phyloP scores from a whole-genome alignment of 92 coral and sea anemone genomes.

The Parazoanthus swiftii region DNA sequence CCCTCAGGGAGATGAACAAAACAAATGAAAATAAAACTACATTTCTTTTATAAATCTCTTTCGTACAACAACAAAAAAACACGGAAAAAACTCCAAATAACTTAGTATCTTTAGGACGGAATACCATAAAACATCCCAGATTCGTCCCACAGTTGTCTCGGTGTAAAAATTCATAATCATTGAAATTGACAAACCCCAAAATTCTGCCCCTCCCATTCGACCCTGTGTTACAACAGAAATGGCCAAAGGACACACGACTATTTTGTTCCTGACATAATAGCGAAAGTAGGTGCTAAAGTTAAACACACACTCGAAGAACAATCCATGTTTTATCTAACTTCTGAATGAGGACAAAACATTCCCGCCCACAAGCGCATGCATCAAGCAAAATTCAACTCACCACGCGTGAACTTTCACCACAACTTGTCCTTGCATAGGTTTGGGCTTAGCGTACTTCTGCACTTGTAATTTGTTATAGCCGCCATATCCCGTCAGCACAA shows the following conservation, averaged over 20 bases:
- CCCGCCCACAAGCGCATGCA: constrained; percentile 1
- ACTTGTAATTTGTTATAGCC: constrained; percentile 88
- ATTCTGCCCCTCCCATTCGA: not conserved
- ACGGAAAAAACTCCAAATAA: not conserved
- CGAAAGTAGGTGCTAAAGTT: not conserved
- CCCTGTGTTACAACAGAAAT: not conserved
- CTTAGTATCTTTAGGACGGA: not conserved
- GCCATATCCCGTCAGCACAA: constrained; percentile 87
- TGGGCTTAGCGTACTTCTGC: constrained; percentile 76
- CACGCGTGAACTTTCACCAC: constrained; percentile 95
- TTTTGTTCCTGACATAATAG: not conserved
- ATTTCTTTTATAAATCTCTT: too few relatives aligned
- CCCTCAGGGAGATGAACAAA: not conserved
- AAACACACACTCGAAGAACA: not conserved
- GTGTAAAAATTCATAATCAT: too few relatives aligned
- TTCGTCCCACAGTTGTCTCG: not conserved
- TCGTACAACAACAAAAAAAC: not conserved
- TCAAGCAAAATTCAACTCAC: constrained; percentile 47
- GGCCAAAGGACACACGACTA: not conserved
- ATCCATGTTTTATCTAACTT: constrained; percentile 15
- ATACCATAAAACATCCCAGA: not conserved
- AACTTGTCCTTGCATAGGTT: constrained; percentile 84
- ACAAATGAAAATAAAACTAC: too few relatives aligned
- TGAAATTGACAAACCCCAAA: not conserved
- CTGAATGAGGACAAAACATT: not conserved